phyloP scores from a whole-genome alignment of 1,140 invertebrate genomes.

The Pseudomyrmex pallidus region DNA sequence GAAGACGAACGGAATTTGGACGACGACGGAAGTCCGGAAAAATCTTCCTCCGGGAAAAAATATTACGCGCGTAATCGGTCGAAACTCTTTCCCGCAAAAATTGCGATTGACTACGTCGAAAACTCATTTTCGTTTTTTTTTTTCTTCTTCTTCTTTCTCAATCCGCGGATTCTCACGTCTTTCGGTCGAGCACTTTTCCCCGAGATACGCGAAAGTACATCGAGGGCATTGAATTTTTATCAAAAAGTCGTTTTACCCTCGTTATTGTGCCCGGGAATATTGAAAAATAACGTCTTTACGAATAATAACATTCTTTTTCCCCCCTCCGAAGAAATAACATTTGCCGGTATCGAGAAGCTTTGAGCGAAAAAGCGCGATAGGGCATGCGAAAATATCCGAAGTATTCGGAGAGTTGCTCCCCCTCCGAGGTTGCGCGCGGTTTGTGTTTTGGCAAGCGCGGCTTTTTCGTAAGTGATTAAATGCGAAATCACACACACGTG shows the following conservation, averaged over 20 bases:
- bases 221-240: slow-evolving; percentile 47
- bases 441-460: no score
- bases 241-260: slow-evolving; percentile 27
- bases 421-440: no score
- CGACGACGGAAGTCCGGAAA: not conserved
- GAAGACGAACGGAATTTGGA: not conserved
- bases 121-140: slow-evolving; percentile 27
- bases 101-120: slow-evolving; percentile 14
- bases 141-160: not conserved
- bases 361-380: not conserved
- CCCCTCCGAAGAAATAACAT: not conserved
- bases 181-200: not conserved
- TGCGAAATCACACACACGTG: not conserved
- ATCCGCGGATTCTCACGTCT: slow-evolving; percentile 11
- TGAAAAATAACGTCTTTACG: slow-evolving; percentile 46
- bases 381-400: not conserved
- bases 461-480: slow-evolving; percentile 5
- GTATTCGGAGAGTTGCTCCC: not conserved
- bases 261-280: slow-evolving; percentile 32
- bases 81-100: slow-evolving; percentile 4
- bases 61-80: slow-evolving; percentile 21
- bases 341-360: not conserved
- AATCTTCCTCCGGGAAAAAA: not conserved
- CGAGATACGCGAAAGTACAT: slow-evolving; percentile 27
- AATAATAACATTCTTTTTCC: slow-evolving; percentile 34